Base-by-base conservation (phyloP, 2,113 vertebrate genomes). In the Plecotus auritus region DNA sequence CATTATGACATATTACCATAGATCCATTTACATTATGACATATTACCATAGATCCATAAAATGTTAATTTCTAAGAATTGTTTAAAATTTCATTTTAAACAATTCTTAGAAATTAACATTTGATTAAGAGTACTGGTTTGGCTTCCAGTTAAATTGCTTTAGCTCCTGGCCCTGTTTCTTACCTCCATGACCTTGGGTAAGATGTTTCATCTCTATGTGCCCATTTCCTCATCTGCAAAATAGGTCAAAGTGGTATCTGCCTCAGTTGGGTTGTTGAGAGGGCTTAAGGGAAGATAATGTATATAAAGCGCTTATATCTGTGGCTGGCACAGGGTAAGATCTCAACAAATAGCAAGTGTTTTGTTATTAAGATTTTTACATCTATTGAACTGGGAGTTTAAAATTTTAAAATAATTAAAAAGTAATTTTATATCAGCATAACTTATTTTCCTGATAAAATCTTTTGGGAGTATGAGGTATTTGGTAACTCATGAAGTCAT, bases 51-150 rank as follows among this genome's bases (percentile, higher is more conserved):
- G 49, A 37, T 28, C 30, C 20, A n/a, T n/a, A n/a, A n/a, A n/a
- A n/a, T n/a, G n/a, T n/a, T n/a, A n/a, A n/a, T n/a, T n/a, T n/a
- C n/a, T n/a, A n/a, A n/a, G n/a, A n/a, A n/a, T n/a, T n/a, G n/a
- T n/a, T n/a, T n/a, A n/a, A n/a, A 45, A 73, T 90, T 94, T 90
- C 93, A 56, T 76, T 95, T 85, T 95, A 83, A 95, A 90, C 16
- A 40, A 67, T 78, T 90, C 78, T 86, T 64, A 14, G 35, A 77
- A 72, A 49, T n/a, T 6, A 91, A 73, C 17, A 77, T 88, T 92
- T 22, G 54, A 7, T 85, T 88, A 78, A 42, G 23, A 76, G 26
- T 30, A 56, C 9, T 85, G 35, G 2, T 49, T 74, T 5, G 47
- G 9, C 32, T 54, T 42, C 54, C n/a, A 61, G 35, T 72, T 49